phyloP scores from a whole-genome alignment of 2,888 invertebrate species.

The Nyleta sp. region DNA sequence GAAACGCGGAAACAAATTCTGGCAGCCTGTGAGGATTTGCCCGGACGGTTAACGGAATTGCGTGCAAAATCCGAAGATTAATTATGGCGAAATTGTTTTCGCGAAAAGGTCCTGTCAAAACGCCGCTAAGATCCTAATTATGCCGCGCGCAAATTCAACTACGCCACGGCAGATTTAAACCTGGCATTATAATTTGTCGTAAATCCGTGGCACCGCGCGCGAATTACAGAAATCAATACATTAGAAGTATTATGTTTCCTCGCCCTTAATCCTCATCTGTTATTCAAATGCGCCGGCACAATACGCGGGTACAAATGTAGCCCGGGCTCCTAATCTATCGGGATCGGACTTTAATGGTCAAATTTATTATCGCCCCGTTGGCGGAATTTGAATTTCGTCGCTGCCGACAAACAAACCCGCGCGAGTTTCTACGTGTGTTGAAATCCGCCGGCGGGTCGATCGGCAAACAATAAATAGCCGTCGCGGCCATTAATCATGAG shows the following conservation, averaged over 20 bases:
- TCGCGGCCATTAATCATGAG: conserved; percentile 35
- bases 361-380: conserved; percentile 37
- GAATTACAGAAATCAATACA: conserved; percentile 51
- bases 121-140: neutral
- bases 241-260: conserved; percentile 49
- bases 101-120: conserved; percentile 6
- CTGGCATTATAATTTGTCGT: conserved; percentile 2
- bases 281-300: conserved; percentile 43
- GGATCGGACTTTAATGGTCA: conserved; percentile 39
- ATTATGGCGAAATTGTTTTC: conserved; percentile 20
- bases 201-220: conserved; percentile 4
- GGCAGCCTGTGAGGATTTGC: neutral
- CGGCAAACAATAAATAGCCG: conserved; percentile 54
- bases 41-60: conserved; percentile 14
- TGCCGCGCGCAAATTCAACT: neutral
- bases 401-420: conserved; percentile 11
- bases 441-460: conserved; percentile 8
- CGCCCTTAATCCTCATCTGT: conserved; percentile 46
- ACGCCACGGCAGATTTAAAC: neutral
- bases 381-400: conserved; percentile 35
- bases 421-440: conserved; percentile 10
- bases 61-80: conserved; percentile 21
- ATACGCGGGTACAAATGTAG: conserved; percentile 40
- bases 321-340: conserved; percentile 39
- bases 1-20: conserved; percentile 12